A percentile compares a stretch with the other conserved stretches of the same genome.
Evolutionary conservation across 1,140 invertebrate species (phyloP).

Genomic region (Pomacea maculata): DNA sequence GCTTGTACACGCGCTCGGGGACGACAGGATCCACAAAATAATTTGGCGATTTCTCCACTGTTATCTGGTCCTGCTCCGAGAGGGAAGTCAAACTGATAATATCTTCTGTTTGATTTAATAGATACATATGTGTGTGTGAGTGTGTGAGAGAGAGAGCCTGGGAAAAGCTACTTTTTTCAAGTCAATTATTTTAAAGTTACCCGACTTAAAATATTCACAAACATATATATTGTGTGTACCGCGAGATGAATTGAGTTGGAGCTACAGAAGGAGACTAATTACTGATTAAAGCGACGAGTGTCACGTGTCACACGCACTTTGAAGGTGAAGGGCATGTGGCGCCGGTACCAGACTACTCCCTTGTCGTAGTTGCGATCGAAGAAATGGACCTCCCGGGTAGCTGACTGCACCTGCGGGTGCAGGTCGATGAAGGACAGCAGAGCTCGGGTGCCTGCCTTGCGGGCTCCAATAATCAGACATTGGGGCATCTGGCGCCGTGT

Average conservation of each 20-base stretch:
- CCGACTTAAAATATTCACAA: too few relatives aligned
- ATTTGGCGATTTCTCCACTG: slow-evolving; percentile 69
- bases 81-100: not conserved
- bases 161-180: not conserved
- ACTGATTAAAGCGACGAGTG: too few relatives aligned
- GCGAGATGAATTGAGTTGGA: too few relatives aligned
- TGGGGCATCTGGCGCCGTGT: slow-evolving; percentile 51
- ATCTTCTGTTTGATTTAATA: not conserved
- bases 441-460: slow-evolving; percentile 67
- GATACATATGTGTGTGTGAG: not conserved
- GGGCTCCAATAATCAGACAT: slow-evolving; percentile 65
- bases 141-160: not conserved
- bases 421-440: slow-evolving; percentile 65
- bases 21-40: slow-evolving; percentile 73
- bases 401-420: slow-evolving; percentile 62
- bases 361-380: slow-evolving; percentile 65
- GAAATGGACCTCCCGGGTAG: slow-evolving; percentile 63
- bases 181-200: too few relatives aligned
- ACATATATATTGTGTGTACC: too few relatives aligned
- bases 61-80: slow-evolving; percentile 56
- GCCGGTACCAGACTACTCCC: slow-evolving; percentile 66
- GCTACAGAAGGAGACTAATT: too few relatives aligned
- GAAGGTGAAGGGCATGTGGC: slow-evolving; percentile 57
- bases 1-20: slow-evolving; percentile 81
- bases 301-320: not conserved